Evolutionary conservation across 2,888 invertebrate genomes (phyloP), one percentile per base, ranked within the genome.

Genomic region (Athripsodes cinereus): DNA sequence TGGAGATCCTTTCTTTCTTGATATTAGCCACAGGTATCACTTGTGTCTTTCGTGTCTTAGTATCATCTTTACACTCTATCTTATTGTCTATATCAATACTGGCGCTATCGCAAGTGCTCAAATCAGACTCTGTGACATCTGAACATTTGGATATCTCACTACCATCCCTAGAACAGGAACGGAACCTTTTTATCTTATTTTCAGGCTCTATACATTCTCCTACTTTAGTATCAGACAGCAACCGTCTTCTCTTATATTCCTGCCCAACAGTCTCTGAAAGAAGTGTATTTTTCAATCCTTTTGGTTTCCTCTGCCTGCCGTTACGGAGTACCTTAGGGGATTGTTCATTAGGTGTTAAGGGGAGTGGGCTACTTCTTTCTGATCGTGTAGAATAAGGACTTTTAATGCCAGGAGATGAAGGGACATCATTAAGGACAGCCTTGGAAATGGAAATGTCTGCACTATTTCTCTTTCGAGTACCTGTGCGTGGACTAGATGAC

Each of bases 361-460:
- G 66, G 61, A 76, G 74, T 51, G 79, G 79, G 61, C 79, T 79
- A 65, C 79, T 78, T 60, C 82, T 75, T 65, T 83, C 83, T 10
- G 82, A 82, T 59, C 83, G 73, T 68, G 82, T 83, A 35, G 80
- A 78, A 66, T 83, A 83, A n/a, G 82, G 82, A 67, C 81, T 82
- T 59, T 77, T 78, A 16, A 77, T 71, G 1, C 77, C 78, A 31
- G 77, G 72, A 47, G 78, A 66, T 55, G 68, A 70, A 13, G 77
- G 71, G 26, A 75, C 68, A 64, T 79, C 79, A 34, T 71, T 70
- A 53, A 78, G 71, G 57, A 76, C 69, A 52, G 74, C 74, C 67
- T 78, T 78, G 75, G 78, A 74, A 74, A 78, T 75, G 55, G 71
- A 67, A 70, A 78, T 71, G 61, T 79, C 79, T 55, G 78, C 78